Evolutionary conservation across 2,113 vertebrate genomes (phyloP), one percentile per base, ranked within the genome.

Genomic region (Bos javanicus): DNA sequence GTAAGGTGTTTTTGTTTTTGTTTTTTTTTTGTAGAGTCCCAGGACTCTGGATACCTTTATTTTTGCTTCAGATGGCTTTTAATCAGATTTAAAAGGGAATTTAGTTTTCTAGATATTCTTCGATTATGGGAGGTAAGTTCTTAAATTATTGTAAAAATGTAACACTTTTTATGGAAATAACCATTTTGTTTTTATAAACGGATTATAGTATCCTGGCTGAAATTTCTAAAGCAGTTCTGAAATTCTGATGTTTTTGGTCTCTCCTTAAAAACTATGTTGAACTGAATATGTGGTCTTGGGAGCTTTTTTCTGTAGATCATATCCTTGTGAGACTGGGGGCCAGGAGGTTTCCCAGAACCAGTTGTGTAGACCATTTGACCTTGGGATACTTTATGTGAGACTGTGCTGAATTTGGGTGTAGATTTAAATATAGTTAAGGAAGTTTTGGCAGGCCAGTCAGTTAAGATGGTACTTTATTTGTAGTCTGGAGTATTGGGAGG

Each of bases 41-140:
- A 99, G 98, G 99, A 99, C 98, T 99, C 99, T 17, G 99, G 99
- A 84, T 99, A 99, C 97, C 98, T 99, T 60, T 99, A 99, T 95
- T 99, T 99, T 99, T 99, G 99, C 98, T 99, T 99, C 98, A 99
- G 99, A 48, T 99, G 99, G 99, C 98, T 99, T 98, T 98, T 99
- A 98, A 99, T 99, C 98, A 99, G 99, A 98, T 99, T 99, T 97
- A 99, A 99, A 99, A 99, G 99, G 97, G 99, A 99, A 98, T 99
- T 99, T 95, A 99, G 99, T 98, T 99, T 99, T 99, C 99, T 99
- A 98, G 99, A 99, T 96, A 99, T 99, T 97, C 99, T 99, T 96
- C 99, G 99, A 64, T 99, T 99, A 74, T 99, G 99, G 99, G 99
- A 99, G 99, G 99, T 99, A 98, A 99, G 99, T 97, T 97, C 39